phyloP scores from a whole-genome alignment of 2,113 vertebrate genomes.

The Aphelocoma coerulescens region DNA sequence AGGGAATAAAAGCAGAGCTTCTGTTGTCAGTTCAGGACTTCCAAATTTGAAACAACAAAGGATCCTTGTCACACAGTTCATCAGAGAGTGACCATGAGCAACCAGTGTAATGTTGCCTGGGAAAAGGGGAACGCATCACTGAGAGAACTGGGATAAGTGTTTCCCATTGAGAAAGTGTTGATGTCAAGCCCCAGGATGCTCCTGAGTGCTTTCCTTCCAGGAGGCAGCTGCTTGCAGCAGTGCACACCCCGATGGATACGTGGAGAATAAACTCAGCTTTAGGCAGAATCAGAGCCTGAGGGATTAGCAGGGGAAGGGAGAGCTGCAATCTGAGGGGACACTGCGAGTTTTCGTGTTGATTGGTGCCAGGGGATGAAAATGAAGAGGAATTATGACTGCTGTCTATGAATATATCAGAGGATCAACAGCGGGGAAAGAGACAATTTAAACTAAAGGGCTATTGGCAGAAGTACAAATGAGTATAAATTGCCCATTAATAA shows the following conservation, averaged over 20 bases:
- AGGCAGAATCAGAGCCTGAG: not conserved
- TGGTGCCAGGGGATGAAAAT: not conserved
- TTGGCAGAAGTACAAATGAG: constrained; percentile 53
- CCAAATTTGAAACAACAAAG: not conserved
- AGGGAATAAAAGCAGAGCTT: not conserved
- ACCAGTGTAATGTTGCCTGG: not conserved
- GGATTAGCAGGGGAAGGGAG: not conserved
- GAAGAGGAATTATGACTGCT: constrained; percentile 19
- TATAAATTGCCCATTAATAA: constrained; percentile 57
- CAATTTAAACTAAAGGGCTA: constrained; percentile 41
- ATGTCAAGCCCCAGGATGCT: not conserved
- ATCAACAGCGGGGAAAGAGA: constrained; percentile 6
- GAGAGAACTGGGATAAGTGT: not conserved
- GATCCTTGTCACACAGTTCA: not conserved
- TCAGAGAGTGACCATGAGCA: not conserved
- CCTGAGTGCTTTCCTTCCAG: not conserved
- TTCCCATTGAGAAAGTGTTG: not conserved
- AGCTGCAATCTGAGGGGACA: not conserved
- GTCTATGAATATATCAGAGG: constrained; percentile 22
- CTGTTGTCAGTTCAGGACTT: not conserved
- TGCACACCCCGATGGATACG: not conserved
- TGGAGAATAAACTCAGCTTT: not conserved
- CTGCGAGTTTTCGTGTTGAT: not conserved
- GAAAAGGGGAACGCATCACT: not conserved
- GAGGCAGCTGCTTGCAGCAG: not conserved